These are phyloP conservation scores for Centropus unirufus DNA, from an alignment of 2,113 vertebrate genomes.

Conservation along the genomic window DNA sequence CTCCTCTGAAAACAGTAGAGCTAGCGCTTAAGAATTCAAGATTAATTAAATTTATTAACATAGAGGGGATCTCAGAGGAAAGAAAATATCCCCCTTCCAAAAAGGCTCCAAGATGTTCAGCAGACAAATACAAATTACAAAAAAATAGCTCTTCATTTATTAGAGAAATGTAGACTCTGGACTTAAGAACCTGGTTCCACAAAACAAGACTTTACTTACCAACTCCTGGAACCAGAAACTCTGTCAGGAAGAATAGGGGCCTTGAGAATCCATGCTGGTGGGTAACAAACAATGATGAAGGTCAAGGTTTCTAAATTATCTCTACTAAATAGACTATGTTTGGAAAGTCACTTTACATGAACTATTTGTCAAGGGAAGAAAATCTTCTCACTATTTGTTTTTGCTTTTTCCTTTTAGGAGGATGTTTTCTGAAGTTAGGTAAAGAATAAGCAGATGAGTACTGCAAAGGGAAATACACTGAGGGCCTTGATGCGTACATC, in stretches of 20 bases:
- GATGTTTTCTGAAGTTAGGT: constrained; percentile 70
- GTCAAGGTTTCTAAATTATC: constrained; percentile 50
- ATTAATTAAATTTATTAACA: constrained; percentile 63
- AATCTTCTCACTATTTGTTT: constrained; percentile 75
- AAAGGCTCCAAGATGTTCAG: constrained; percentile 10
- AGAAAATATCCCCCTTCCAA: constrained; percentile 34
- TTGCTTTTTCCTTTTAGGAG: constrained; percentile 44
- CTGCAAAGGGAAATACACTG: constrained; percentile 55
- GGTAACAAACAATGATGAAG: neutral
- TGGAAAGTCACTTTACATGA: constrained; percentile 72
- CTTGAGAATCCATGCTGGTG: neutral
- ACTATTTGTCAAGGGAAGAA: constrained; percentile 74
- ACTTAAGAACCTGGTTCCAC: neutral
- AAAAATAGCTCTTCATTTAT: constrained; percentile 26
- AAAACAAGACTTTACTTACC: neutral
- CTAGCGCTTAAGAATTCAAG: constrained; percentile 43
- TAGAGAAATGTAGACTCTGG: constrained; percentile 6
- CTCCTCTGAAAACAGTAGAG: constrained; percentile 50
- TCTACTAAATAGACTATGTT: constrained; percentile 55
- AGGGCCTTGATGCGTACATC: constrained; percentile 50
- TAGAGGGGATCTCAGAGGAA: constrained; percentile 39
- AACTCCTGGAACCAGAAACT: neutral
- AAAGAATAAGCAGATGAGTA: constrained; percentile 73
- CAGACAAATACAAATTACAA: constrained; percentile 14
- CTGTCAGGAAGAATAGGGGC: neutral